Evolutionary conservation across 2,113 vertebrate genomes (phyloP).

Genomic region (Sinocyclocheilus maitianheensis): DNA sequence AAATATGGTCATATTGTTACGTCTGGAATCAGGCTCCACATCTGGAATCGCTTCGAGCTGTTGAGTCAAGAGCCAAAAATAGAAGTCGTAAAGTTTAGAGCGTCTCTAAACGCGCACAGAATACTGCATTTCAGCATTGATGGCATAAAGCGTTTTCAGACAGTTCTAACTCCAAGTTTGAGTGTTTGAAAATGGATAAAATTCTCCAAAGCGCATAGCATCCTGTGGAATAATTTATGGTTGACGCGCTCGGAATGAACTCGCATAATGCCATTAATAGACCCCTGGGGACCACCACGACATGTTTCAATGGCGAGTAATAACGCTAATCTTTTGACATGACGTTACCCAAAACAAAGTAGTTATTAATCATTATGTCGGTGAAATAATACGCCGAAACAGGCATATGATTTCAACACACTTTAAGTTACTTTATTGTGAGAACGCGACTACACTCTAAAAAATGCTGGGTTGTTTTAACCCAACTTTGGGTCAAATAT

Average conservation of each 20-base stretch:
- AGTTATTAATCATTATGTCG: neutral
- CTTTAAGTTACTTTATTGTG: neutral
- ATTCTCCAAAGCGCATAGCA: neutral
- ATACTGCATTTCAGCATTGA: neutral
- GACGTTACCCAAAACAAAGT: neutral
- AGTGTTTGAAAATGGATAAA: neutral
- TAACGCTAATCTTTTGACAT: constrained; percentile 1
- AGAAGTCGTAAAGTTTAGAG: constrained; percentile 71
- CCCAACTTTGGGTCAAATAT: too few relatives aligned
- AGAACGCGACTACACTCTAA: neutral
- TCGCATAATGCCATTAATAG: constrained; percentile 12
- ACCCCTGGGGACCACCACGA: neutral
- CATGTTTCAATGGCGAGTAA: neutral
- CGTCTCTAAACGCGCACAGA: constrained; percentile 5
- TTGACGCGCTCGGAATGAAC: neutral
- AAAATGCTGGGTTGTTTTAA: too few relatives aligned
- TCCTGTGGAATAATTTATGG: neutral
- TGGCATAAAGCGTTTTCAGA: neutral
- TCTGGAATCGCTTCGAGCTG: constrained; percentile 91
- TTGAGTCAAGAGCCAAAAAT: constrained; percentile 86
- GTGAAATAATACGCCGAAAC: neutral
- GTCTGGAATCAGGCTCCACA: constrained; percentile 91
- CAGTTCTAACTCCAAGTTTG: neutral
- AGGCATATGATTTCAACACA: neutral
- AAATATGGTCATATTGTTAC: constrained; percentile 99